Conservation (phyloP, 2,113 vertebrate genomes). For the Grantiella picta region DNA sequence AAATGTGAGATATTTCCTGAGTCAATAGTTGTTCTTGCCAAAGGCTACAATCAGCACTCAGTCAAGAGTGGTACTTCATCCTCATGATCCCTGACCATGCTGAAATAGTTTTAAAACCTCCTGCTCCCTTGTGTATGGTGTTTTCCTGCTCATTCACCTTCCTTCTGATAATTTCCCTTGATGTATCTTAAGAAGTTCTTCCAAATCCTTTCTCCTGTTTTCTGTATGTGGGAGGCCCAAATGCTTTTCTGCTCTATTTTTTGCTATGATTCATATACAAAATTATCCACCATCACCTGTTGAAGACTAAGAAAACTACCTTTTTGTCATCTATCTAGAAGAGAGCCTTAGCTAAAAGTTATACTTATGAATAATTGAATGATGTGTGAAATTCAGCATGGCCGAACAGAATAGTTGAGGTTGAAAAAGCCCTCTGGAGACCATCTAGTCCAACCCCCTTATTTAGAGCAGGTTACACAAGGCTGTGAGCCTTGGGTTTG, state of each 20-base stretch:
- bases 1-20: conserved; percentile 26
- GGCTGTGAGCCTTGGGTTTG: background rate
- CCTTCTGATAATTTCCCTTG: background rate
- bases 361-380: background rate
- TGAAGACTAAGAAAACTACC: background rate
- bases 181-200: background rate
- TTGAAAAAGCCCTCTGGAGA: background rate
- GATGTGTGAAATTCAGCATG: background rate
- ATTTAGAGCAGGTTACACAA: background rate
- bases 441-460: background rate
- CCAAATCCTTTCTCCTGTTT: background rate
- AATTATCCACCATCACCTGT: background rate
- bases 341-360: background rate
- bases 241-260: background rate
- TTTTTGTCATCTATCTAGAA: background rate
- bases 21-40: background rate
- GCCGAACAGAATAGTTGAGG: background rate
- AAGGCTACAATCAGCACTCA: background rate
- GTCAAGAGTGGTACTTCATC: background rate
- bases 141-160: background rate
- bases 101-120: background rate
- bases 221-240: background rate
- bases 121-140: background rate
- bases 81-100: background rate
- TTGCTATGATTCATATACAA: background rate